Conservation (phyloP, 2,797 vertebrate species). For the Sphaeramia orbicularis region DNA sequence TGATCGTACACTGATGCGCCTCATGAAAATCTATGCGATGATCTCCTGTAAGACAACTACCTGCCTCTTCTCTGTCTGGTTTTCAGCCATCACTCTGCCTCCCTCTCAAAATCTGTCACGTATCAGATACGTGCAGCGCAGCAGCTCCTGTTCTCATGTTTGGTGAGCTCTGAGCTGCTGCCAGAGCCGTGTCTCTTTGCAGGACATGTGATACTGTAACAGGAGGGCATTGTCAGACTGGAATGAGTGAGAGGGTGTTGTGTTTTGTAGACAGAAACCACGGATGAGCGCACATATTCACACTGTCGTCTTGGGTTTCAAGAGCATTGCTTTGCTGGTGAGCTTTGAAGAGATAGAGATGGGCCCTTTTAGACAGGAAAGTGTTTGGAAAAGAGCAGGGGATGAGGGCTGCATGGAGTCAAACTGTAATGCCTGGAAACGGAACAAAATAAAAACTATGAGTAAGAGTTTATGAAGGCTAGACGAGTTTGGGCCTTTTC, state of each 20-base stretch:
- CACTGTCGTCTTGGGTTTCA: conserved; percentile 28
- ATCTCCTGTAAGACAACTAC: conserved; percentile 5
- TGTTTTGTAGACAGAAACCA: conserved; percentile 46
- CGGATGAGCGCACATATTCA: conserved; percentile 23
- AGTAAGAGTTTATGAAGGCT: too few species aligned
- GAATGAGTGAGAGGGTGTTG: conserved; percentile 55
- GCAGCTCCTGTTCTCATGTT: conserved; percentile 45
- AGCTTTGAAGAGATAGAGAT: conserved; percentile 8
- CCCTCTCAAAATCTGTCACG: conserved; percentile 28
- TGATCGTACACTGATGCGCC: conserved; percentile 55
- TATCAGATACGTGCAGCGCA: conserved; percentile 34
- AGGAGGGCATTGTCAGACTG: conserved; percentile 60
- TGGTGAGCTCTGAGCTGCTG: conserved; percentile 45
- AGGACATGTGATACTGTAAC: conserved; percentile 56
- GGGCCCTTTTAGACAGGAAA: conserved; percentile 1
- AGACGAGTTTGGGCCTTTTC: too few species aligned
- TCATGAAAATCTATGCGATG: conserved; percentile 33
- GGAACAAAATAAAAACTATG: neutral
- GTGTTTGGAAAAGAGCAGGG: conserved; percentile 6
- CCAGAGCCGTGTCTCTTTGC: conserved; percentile 54
- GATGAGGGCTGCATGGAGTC: neutral
- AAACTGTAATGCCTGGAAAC: conserved; percentile 8
- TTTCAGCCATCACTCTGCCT: neutral
- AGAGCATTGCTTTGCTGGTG: neutral
- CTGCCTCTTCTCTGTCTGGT: conserved; percentile 4